Evolutionary conservation across 2,113 vertebrate species (phyloP), one percentile per base, ranked within the genome.

Genomic region (Perca schrenkii): DNA sequence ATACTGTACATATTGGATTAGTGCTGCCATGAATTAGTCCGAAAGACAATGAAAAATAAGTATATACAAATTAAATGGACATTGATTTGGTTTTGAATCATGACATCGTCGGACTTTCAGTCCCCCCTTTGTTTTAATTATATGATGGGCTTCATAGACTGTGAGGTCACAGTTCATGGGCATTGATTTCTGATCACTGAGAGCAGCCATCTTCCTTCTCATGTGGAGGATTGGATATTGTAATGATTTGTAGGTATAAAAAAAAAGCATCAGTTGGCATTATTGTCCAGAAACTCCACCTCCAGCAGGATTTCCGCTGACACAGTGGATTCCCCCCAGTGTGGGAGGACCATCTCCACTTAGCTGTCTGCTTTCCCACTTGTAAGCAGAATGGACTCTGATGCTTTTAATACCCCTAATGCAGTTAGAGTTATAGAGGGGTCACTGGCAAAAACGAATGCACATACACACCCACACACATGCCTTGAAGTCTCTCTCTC

Each of bases 401-500:
- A 66, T 83, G 82, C 52, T 87, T 91, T 87, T 91, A 90, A 93
- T 91, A 88, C 46, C 71, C 25, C 10, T 91, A 93, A 93, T 92
- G 89, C 88, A 78, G 25, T 52, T 40, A 79, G 83, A 91, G 89
- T 86, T 79, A 88, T 73, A 66, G 56, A 54, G 49, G 68, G 88
- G 89, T 88, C 84, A 86, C 22, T 13, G 54, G 49, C 64, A 88
- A 71, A 67, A 60, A 47, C 21, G 25, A 60, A 53, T 52, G 19
- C 54, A 57, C 56, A 64, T 25, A 54, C 61, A 72, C 81, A 28
- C 80, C 67, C 58, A 46, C 67, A 46, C 46, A 19, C 19, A 64
- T 46, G 14, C 22, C 57, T 28, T 61, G 12, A 63, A 34, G 60
- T 63, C 19, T 21, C 1, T 4, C 12, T 68, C 17, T 31, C 4